Evolutionary conservation across 2,113 vertebrate genomes (phyloP), one percentile per base, ranked within the genome.

Genomic region (Hippoglossus stenolepis): DNA sequence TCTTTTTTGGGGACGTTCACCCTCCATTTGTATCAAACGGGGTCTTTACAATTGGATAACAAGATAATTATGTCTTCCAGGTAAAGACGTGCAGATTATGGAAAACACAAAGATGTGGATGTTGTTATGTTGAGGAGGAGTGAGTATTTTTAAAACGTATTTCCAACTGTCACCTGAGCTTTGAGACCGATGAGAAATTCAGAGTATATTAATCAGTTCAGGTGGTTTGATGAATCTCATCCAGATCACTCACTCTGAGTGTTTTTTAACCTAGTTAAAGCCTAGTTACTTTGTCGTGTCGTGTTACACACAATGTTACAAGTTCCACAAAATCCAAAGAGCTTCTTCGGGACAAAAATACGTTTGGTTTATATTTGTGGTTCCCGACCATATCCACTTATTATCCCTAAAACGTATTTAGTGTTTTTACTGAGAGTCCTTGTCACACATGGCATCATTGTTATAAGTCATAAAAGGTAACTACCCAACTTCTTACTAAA

Each of bases 1-100:
- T 84, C 54, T 43, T 78, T 82, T 82, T 66, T 65, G 2, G 58
- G 62, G 43, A 53, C 66, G n/a, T 53, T 63, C 79, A 61, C 11
- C 43, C 62, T 80, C 57, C 40, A 63, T 77, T 85, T 77, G 57
- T 80, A 64, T 77, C 60, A 67, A 76, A 85, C 28, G 57, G 58
- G 58, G 64, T 70, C 73, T 60, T 73, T 60, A 77, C 75, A 75
- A 75, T 87, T 86, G 86, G 63, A 64, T 70, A 60, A 80, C 67
- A 18, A 74, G 45, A 69, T 77, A 82, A 81, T 72, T 71, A 81
- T 70, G 56, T 76, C 14, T 64, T 73, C 69, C 67, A 61, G 68
- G 66, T 81, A 76, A 82, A 76, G 4, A 14, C 1, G 20, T 70
- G 60, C 59, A 76, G 61, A 71, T 67, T 74, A 80, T 59, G 12